Percentiles rank a stretch among this genome's conserved stretches.
Conservation (phyloP, 1,140 invertebrate species). For the Limonius californicus region DNA sequence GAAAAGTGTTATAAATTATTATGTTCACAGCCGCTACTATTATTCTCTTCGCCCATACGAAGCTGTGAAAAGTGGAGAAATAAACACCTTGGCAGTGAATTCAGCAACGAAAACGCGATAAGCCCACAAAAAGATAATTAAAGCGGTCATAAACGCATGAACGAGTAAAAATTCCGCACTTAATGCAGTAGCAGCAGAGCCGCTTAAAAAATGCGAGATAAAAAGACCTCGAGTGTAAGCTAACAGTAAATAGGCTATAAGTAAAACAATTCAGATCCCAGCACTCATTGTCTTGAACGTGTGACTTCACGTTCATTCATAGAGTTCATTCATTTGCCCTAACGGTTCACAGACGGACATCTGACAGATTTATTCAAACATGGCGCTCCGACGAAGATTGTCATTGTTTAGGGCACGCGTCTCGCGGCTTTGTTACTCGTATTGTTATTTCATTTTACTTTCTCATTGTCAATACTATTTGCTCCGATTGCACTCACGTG, state of each 20-base stretch:
- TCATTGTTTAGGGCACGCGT: constrained; percentile 23
- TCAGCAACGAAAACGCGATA: neutral
- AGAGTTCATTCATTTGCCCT: constrained; percentile 28
- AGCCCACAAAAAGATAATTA: neutral
- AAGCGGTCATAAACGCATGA: neutral
- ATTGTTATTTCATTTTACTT: constrained; percentile 3
- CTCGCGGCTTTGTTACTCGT: constrained; percentile 2
- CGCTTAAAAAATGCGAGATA: neutral
- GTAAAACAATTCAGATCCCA: constrained; percentile 29
- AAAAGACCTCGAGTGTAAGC: neutral
- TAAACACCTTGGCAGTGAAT: too few relatives aligned
- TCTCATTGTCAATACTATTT: constrained; percentile 4
- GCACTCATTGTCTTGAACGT: constrained; percentile 29
- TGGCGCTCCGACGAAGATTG: constrained; percentile 8
- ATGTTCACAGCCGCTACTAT: too few relatives aligned
- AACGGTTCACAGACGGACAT: constrained; percentile 25
- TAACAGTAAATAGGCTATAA: constrained; percentile 26
- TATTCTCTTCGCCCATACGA: too few relatives aligned
- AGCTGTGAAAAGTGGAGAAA: too few relatives aligned
- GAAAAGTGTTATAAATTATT: too few relatives aligned
- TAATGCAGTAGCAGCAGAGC: neutral
- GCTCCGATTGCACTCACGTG: neutral
- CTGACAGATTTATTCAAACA: constrained; percentile 22
- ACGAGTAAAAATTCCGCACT: neutral
- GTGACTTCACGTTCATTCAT: constrained; percentile 30